Base-by-base conservation (phyloP, 2,797 vertebrate genomes). In the Xenops minutus region DNA sequence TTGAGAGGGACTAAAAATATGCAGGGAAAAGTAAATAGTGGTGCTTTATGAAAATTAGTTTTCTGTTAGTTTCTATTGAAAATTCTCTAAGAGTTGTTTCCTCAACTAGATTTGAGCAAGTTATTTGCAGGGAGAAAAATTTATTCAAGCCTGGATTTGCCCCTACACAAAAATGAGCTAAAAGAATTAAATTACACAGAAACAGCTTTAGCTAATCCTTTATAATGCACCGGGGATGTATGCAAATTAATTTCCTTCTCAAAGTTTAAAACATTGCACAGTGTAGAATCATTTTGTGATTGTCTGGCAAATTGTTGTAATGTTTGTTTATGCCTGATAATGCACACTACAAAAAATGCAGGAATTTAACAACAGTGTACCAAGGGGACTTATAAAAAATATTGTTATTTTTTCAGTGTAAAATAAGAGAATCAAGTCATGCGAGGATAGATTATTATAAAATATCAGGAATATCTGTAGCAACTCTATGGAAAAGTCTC, bases 221-320 rank as follows among this genome's bases (percentile, higher is more conserved):
- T 90, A 95, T 76, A 96, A 95, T 90, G 93, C 96, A 96, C 74
- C 20, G 55, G 95, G 80, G 93, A 96, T 85, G 72, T 61, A 95
- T 95, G 89, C 90, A 95, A 97, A 97, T 97, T 96, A 95, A 96
- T 96, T 96, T 96, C 41, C 68, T 89, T 92, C 75, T 92, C 59
- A 34, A 87, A 89, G 72, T 94, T 95, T 96, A 85, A 90, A 95
- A 79, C 37, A 81, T 26, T 83, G 46, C 82, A 73, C 22, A 85
- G 34, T 59, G 36, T 46, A 95, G 78, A 96, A 92, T 76, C 66
- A 73, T 95, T 91, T 94, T 96, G 78, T 83, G 92, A 94, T 91
- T 92, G 69, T 83, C 90, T 96, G 68, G 96, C 41, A 97, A 95
- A 92, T 82, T 72, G 64, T 83, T 89, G 39, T 61, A 85, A 93